Conservation (phyloP, 2,888 invertebrate species). For the Patella pellucida region DNA sequence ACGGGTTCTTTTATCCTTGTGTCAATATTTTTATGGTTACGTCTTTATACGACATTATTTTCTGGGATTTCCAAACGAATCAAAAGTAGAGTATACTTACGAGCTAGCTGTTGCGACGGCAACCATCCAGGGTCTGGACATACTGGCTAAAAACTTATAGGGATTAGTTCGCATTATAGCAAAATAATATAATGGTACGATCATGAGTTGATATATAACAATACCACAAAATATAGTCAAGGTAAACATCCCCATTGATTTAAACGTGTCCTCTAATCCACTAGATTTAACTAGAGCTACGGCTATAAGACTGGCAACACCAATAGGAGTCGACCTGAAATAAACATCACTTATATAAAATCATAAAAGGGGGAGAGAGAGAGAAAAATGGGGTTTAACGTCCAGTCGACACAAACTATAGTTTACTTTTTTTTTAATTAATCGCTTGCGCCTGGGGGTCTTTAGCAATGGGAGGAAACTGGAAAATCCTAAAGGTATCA, state of each 20-base stretch:
- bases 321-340: slow-evolving; percentile 44
- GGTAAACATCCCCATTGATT: slow-evolving; percentile 43
- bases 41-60: too few relatives aligned
- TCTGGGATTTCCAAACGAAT: too few relatives aligned
- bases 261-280: slow-evolving; percentile 33
- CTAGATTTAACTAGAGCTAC: slow-evolving; percentile 35
- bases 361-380: too few relatives aligned
- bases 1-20: too few relatives aligned
- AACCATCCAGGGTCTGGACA: slow-evolving; percentile 51
- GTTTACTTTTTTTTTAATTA: too few relatives aligned
- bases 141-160: slow-evolving; percentile 41
- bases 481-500: neutral
- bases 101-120: slow-evolving; percentile 54
- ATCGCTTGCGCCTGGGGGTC: too few relatives aligned
- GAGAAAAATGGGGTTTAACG: too few relatives aligned
- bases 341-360: neutral
- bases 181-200: slow-evolving; percentile 40
- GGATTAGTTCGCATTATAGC: slow-evolving; percentile 38
- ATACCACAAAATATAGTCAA: slow-evolving; percentile 41
- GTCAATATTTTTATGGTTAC: too few relatives aligned
- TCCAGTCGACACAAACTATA: too few relatives aligned
- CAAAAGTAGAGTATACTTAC: slow-evolving; percentile 36
- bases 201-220: slow-evolving; percentile 35
- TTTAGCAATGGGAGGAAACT: too few relatives aligned
- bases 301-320: slow-evolving; percentile 45